Conservation (phyloP, 2,113 vertebrate genomes). For the Halcyon senegalensis region DNA sequence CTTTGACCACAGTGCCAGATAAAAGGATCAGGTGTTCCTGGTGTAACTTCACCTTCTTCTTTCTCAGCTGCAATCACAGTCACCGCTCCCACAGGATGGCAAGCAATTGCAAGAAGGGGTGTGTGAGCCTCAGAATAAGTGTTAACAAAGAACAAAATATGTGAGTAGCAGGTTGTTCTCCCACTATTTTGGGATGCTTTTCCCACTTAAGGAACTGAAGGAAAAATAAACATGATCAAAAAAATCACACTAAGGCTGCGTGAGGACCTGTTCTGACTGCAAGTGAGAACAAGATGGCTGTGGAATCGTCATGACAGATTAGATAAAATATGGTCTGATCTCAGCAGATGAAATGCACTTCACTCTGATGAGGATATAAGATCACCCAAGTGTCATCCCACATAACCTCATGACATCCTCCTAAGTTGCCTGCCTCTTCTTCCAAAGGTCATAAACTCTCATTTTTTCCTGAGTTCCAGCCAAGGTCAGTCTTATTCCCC, state of each 20-base stretch:
- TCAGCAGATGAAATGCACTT: not conserved
- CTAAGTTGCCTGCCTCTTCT: not conserved
- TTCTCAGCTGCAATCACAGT: not conserved
- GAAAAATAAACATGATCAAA: not conserved
- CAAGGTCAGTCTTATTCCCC: not conserved
- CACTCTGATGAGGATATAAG: not conserved
- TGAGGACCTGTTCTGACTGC: not conserved
- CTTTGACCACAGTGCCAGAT: not conserved
- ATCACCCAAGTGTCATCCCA: not conserved
- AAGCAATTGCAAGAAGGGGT: not conserved
- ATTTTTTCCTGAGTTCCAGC: not conserved
- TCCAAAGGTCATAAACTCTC: not conserved
- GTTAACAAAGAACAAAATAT: not conserved
- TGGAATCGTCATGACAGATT: not conserved
- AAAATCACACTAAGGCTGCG: not conserved
- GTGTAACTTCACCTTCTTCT: not conserved
- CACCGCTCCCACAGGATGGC: not conserved
- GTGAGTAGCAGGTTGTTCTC: not conserved
- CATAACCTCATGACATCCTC: not conserved
- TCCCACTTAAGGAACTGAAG: not conserved
- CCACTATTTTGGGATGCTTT: not conserved
- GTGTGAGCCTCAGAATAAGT: not conserved
- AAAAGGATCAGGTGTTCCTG: not conserved
- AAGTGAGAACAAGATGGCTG: not conserved
- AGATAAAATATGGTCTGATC: not conserved